These are phyloP conservation scores for Archocentrus centrarchus DNA, from an alignment of 2,113 vertebrate species.

Conservation along the genomic window DNA sequence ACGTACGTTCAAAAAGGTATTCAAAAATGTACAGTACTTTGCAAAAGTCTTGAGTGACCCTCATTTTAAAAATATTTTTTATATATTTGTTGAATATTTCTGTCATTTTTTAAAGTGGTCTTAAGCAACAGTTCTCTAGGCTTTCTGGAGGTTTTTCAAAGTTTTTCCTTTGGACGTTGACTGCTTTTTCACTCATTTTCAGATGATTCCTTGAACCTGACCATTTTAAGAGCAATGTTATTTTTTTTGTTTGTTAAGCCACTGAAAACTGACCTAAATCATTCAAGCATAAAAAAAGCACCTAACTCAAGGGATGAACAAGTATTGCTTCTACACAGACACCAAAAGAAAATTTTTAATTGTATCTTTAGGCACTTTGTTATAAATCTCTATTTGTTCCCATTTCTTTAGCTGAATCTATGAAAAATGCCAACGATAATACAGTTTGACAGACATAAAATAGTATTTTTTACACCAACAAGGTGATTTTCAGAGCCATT, in stretches of 20 bases:
- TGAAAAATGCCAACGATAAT: not conserved
- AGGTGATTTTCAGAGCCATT: not conserved
- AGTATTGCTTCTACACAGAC: not conserved
- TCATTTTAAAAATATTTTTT: no score
- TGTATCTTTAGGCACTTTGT: not conserved
- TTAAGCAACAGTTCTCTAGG: not conserved
- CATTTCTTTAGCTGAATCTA: not conserved
- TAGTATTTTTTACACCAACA: not conserved
- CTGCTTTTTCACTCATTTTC: not conserved
- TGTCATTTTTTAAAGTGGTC: not conserved
- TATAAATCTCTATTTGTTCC: not conserved
- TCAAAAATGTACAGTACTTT: not conserved
- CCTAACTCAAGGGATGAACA: not conserved
- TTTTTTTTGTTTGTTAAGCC: not conserved
- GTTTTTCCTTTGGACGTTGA: no score
- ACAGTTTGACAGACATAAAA: not conserved
- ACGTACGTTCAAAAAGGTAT: not conserved
- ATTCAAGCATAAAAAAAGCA: not conserved
- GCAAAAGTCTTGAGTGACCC: not conserved
- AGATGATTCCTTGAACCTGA: not conserved
- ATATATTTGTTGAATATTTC: no score
- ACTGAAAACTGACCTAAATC: not conserved
- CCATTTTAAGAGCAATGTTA: not conserved
- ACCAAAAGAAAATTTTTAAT: not conserved
- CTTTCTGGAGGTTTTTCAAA: not conserved